These are phyloP conservation scores for Nineta flava DNA, from an alignment of 2,888 invertebrate genomes.

Conservation along the genomic window DNA sequence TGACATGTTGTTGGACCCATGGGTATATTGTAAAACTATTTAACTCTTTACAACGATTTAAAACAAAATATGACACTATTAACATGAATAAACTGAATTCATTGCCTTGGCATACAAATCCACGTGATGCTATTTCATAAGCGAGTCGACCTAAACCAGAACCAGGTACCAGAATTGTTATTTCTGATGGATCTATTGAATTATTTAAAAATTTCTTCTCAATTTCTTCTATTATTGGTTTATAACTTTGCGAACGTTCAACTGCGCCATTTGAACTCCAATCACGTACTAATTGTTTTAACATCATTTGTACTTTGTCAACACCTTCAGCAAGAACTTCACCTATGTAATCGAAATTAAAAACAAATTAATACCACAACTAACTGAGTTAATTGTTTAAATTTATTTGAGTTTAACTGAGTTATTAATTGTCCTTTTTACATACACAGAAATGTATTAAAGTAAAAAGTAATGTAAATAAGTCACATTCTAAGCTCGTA, in stretches of 20 bases:
- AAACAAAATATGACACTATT: conserved; percentile 86
- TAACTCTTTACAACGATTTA: conserved; percentile 64
- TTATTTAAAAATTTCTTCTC: conserved; percentile 51
- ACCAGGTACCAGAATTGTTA: conserved; percentile 82
- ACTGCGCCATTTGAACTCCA: conserved; percentile 77
- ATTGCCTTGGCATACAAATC: conserved; percentile 90
- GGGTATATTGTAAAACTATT: conserved; percentile 77
- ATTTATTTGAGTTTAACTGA: too few relatives aligned
- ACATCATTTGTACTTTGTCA: conserved; percentile 79
- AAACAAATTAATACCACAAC: background rate
- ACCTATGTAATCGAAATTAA: conserved; percentile 11
- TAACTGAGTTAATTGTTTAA: too few relatives aligned
- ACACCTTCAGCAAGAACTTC: conserved; percentile 32
- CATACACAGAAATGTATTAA: too few relatives aligned
- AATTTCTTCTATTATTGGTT: conserved; percentile 76
- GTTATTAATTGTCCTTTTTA: too few relatives aligned
- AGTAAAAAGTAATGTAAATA: too few relatives aligned
- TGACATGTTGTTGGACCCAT: conserved; percentile 90
- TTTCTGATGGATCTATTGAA: conserved; percentile 34
- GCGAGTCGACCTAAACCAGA: conserved; percentile 91
- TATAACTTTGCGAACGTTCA: conserved; percentile 77
- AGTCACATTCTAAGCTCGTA: too few relatives aligned
- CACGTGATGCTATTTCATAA: conserved; percentile 80
- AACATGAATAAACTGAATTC: conserved; percentile 97
- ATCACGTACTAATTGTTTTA: conserved; percentile 93